Base-by-base conservation (phyloP, 2,113 vertebrate genomes). In the Hydrolagus affinis region DNA sequence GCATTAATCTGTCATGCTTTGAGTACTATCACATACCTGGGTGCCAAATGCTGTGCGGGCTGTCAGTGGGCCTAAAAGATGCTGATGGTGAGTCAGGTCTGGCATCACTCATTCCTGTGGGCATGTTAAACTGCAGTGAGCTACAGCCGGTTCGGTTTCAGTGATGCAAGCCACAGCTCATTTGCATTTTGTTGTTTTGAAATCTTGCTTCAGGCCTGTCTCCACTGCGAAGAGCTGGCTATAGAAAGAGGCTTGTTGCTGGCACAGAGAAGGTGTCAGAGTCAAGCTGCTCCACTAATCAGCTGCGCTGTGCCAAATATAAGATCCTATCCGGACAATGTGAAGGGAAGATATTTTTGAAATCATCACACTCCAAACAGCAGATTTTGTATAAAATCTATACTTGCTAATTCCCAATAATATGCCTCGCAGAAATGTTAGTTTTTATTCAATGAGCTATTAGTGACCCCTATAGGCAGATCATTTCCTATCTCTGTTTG, bases 401-500 rank as follows among this genome's bases (percentile, higher is more conserved):
- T 89, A 86, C 87, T 87, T 83, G 88, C 89, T 90, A 90, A 90
- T 88, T 91, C 32, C 56, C 89, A 88, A 87, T 87, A 89, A 90
- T 44, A 44, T 44, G 44, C 89, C 91, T 93, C 88, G 88, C 85
- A 90, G 91, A 93, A 91, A 93, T 92, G 32, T 66, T 30, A 68
- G 78, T 91, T 89, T 88, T 88, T 92, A 90, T 95, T 95, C 88
- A 91, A 94, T 92, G 96, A 96, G 93, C 94, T 94, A 94, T 94
- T 94, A 98, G 93, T 97, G 97, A 98, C 96, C 96, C 96, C 97
- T 98, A 97, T 96, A 95, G 96, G 96, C 94, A 92, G 94, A 89
- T 88, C 86, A 6, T 3, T 44, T 44, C 44, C 44, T 44, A 1
- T 44, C 44, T 28, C 78, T 21, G 25, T 19, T 9, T 44, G 44